Conservation (phyloP, 2,797 vertebrate genomes). For the Lutjanus argentimaculatus region DNA sequence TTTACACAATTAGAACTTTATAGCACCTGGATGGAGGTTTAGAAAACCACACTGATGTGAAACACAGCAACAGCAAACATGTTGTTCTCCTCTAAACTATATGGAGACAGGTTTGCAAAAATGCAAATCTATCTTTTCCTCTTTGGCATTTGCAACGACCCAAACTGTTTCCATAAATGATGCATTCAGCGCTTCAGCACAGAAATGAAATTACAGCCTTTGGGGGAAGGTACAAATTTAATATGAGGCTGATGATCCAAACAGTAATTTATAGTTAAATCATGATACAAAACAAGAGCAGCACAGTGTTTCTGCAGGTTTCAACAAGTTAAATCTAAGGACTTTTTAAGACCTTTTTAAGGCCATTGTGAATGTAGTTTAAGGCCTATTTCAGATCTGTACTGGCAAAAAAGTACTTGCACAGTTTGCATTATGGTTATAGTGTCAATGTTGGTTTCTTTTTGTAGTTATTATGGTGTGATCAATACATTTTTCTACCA, state of each 20-base stretch:
- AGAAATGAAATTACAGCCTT: conserved; percentile 23
- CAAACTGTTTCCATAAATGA: conserved; percentile 18
- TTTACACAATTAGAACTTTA: no score
- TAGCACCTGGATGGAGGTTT: neutral
- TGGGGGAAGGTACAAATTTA: conserved; percentile 13
- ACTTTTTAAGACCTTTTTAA: no score
- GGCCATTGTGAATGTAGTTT: no score
- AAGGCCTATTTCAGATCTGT: no score
- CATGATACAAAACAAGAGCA: conserved; percentile 14
- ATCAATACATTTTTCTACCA: no score
- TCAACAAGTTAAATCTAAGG: no score
- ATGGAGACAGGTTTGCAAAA: neutral
- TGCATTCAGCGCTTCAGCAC: neutral
- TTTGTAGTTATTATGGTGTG: no score
- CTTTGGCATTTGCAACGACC: neutral
- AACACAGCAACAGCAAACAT: neutral
- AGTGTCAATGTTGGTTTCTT: no score
- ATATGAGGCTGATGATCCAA: conserved; percentile 22
- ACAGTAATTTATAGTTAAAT: conserved; percentile 1
- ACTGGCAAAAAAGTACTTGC: no score
- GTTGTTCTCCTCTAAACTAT: neutral
- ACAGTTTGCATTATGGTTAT: no score
- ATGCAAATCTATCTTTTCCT: conserved; percentile 4
- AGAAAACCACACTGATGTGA: neutral
- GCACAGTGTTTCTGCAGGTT: neutral